phyloP scores from a whole-genome alignment of 2,888 invertebrate species.

The Charanyca ferruginea region DNA sequence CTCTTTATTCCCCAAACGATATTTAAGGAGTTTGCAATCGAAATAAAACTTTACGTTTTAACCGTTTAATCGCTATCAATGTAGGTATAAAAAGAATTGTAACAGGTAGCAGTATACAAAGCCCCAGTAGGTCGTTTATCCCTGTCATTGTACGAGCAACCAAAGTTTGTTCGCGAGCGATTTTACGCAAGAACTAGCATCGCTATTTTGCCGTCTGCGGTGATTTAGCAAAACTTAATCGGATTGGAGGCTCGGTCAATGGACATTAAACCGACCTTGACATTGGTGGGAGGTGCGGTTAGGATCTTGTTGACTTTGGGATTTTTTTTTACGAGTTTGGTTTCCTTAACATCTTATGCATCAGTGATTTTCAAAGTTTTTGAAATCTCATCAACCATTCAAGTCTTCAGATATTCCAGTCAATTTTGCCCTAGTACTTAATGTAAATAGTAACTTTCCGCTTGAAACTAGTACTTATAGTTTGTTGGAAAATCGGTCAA shows the following conservation, averaged over 20 bases:
- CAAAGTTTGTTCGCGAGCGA: conserved; percentile 64
- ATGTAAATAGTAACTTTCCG: not conserved
- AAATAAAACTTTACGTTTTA: not conserved
- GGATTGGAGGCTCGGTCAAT: conserved; percentile 49
- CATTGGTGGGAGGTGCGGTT: conserved; percentile 25
- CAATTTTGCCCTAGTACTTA: not conserved
- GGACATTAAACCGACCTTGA: conserved; percentile 52
- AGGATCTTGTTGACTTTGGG: conserved; percentile 9
- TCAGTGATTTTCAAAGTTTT: not conserved
- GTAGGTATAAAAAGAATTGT: not conserved
- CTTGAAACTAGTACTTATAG: too few species aligned
- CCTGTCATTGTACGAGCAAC: conserved; percentile 61
- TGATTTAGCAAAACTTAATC: conserved; percentile 69
- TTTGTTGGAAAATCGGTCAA: too few species aligned
- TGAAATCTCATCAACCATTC: not conserved
- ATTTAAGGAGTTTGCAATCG: not conserved
- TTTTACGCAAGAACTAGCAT: conserved; percentile 64
- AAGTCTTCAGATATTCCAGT: not conserved
- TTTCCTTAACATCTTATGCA: too few species aligned
- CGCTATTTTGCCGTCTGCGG: conserved; percentile 53
- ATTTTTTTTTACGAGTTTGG: conserved; percentile 13
- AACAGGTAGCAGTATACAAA: conserved; percentile 37
- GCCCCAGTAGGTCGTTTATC: conserved; percentile 63
- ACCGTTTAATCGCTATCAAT: conserved; percentile 16
- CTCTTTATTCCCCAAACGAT: not conserved